Evolutionary conservation across 1,140 invertebrate genomes (phyloP), one percentile per base, ranked within the genome.

Genomic region (Araneus ventricosus): DNA sequence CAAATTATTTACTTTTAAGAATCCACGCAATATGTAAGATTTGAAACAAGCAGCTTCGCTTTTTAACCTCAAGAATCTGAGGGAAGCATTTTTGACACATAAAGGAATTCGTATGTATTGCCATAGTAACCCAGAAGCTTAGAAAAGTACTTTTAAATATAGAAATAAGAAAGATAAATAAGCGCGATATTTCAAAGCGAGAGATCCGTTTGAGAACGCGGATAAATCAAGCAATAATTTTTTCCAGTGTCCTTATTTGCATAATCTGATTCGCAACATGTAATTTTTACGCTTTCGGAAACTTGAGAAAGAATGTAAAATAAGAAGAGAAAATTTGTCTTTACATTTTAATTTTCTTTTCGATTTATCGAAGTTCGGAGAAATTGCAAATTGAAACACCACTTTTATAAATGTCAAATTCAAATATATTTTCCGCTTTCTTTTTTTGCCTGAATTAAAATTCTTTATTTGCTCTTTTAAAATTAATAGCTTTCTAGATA

Each of bases 161-260:
- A 67, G 10, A 67, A 27, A 6, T n/a, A 67, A 30, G 27, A 67
- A n/a, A 67, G 24, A 37, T 39, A 80, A n/a, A 24, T 80, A 27
- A 45, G 14, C 45, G 1, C 5, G 39, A 41, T 85, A 59, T 85
- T 85, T 85, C 82, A 59, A 85, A 85, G 22, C 20, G 39, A n/a
- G 45, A 27, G 27, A 52, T 27, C 27, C 52, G 4, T 57, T 59
- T 27, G 27, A 30, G 6, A 52, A 27, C 24, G 30, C 82, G n/a
- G 17, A 30, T 52, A 45, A 52, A 85, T 85, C 82, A 59, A 34
- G 24, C n/a, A 52, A 85, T 52, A 85, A 10, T 82, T 52, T 59
- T 85, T 85, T 30, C 27, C n/a, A 67, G 37, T 30, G n/a, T 52
- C 45, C 10, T 85, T 52, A 85, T 85, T 85, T 85, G 82, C 82